Percentiles rank a stretch among this genome's conserved stretches.
These are phyloP conservation scores for Frieseomelitta varia DNA, from an alignment of 1,140 invertebrate species.

Conservation along the genomic window DNA sequence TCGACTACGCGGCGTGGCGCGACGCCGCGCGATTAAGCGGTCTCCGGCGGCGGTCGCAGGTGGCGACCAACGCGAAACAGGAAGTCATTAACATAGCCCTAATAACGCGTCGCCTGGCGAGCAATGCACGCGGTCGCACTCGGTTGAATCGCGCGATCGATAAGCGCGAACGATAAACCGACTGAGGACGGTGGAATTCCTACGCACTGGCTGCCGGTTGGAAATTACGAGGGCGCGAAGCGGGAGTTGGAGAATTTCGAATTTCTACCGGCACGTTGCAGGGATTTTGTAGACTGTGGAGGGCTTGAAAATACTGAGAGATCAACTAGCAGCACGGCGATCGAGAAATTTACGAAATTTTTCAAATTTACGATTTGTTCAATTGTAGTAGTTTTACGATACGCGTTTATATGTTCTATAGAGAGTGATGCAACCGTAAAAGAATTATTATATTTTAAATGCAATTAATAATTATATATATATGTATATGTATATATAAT, in stretches of 20 bases:
- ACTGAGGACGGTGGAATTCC: background rate
- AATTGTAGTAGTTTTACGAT: too few species aligned
- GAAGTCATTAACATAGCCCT: conserved; percentile 48
- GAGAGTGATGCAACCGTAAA: too few species aligned
- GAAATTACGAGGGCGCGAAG: background rate
- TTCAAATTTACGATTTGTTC: too few species aligned
- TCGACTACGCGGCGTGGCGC: background rate
- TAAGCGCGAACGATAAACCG: background rate
- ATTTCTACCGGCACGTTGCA: background rate
- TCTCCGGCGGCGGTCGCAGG: conserved; percentile 36
- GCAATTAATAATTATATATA: too few species aligned
- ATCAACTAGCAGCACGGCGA: too few species aligned
- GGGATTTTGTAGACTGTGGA: too few species aligned
- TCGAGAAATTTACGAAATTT: too few species aligned
- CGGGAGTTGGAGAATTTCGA: background rate
- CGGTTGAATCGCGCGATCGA: background rate
- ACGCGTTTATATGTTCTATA: too few species aligned
- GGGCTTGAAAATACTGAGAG: too few species aligned
- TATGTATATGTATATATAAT: too few species aligned
- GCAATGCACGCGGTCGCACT: background rate
- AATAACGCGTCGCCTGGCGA: conserved; percentile 20
- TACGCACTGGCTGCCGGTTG: background rate
- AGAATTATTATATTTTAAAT: too few species aligned
- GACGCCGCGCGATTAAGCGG: conserved; percentile 45
- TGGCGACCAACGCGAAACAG: conserved; percentile 33